These are phyloP conservation scores for Anguilla pacifica DNA, from an alignment of 2,797 vertebrate species.

Conservation along the genomic window DNA sequence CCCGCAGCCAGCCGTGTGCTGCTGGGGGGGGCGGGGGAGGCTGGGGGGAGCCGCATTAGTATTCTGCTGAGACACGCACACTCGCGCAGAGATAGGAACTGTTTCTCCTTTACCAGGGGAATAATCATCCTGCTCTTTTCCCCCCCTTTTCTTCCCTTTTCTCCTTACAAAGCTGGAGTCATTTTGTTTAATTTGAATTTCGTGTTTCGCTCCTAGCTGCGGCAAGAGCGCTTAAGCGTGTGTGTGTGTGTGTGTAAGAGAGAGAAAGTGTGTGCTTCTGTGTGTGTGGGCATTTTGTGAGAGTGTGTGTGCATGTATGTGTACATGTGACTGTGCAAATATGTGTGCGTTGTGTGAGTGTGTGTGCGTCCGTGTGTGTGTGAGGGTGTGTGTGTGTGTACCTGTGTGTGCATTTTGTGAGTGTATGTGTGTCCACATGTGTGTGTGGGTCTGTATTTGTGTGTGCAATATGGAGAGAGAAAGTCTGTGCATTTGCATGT, in stretches of 20 bases:
- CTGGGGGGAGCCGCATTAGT: slow-evolving; percentile 73
- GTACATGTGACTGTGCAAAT: no score
- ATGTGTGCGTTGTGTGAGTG: no score
- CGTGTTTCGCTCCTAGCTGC: slow-evolving; percentile 56
- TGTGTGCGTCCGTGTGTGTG: no score
- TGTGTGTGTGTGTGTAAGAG: slow-evolving; percentile 8
- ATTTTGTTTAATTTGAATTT: slow-evolving; percentile 88
- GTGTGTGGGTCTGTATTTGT: no score
- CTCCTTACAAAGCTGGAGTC: slow-evolving; percentile 75
- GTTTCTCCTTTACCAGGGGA: slow-evolving; percentile 80
- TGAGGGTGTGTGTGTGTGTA: no score
- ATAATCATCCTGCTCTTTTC: slow-evolving; percentile 72
- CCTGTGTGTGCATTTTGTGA: no score
- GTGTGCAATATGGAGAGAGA: no score
- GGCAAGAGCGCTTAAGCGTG: slow-evolving; percentile 31
- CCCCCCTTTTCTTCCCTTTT: slow-evolving; percentile 53
- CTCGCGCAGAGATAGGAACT: slow-evolving; percentile 71
- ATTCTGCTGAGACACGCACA: slow-evolving; percentile 77
- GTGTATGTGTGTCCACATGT: no score
- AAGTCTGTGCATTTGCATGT: no score
- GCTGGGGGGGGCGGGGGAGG: not conserved
- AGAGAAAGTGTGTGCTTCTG: no score
- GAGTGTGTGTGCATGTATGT: no score
- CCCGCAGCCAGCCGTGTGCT: not conserved
- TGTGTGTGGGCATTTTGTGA: no score